Evolutionary conservation across 2,113 vertebrate species (phyloP).

Genomic region (Rissa tridactyla): DNA sequence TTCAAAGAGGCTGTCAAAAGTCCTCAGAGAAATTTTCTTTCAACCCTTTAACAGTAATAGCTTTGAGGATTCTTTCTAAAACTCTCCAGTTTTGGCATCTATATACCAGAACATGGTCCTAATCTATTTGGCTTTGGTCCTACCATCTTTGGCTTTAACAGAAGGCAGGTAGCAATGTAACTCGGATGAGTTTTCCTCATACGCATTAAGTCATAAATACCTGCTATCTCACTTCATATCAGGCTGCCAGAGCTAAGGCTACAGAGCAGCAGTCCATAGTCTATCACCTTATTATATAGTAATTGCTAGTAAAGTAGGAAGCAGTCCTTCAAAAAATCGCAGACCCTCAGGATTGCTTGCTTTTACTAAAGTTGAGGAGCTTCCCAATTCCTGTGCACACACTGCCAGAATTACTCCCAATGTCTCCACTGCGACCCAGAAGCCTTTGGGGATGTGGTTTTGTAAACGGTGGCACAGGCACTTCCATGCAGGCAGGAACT

Average conservation of each 20-base stretch:
- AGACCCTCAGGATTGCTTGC: not conserved
- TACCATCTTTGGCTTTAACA: not conserved
- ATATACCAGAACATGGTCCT: not conserved
- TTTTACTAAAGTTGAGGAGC: not conserved
- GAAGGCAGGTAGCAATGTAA: not conserved
- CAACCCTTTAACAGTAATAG: not conserved
- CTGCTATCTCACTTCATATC: not conserved
- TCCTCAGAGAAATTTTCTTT: not conserved
- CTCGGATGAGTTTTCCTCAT: not conserved
- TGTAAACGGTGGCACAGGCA: rapidly evolving
- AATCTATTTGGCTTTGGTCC: not conserved
- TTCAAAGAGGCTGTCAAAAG: not conserved
- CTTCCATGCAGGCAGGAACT: rapidly evolving
- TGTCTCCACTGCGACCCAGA: not conserved
- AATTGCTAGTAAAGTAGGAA: not conserved
- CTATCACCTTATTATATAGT: not conserved
- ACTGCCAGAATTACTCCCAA: not conserved
- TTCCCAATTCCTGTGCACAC: not conserved
- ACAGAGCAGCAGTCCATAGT: not conserved
- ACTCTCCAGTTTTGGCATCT: not conserved
- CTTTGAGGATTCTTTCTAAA: not conserved
- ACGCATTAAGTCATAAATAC: not conserved
- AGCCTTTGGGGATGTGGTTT: not conserved
- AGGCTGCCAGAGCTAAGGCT: not conserved
- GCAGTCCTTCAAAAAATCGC: not conserved